These are phyloP conservation scores for Potamilus streckersoni DNA, from an alignment of 1,140 invertebrate species.

Conservation along the genomic window DNA sequence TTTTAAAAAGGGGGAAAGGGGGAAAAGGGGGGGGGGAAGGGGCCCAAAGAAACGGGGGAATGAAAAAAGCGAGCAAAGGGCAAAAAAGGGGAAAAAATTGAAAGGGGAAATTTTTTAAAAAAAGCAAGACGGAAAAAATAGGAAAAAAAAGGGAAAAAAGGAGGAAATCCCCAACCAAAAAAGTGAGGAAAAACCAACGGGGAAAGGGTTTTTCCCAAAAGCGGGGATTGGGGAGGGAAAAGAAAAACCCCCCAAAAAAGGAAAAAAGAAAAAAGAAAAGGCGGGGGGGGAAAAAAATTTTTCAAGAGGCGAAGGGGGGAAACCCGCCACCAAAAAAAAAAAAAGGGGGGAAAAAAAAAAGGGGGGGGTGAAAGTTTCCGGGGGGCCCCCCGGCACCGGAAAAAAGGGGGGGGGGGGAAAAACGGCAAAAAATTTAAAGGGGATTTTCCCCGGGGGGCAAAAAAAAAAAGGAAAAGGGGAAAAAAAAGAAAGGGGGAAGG, in stretches of 20 bases:
- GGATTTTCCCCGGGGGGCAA: neutral
- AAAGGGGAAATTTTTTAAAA: neutral
- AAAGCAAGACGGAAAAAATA: neutral
- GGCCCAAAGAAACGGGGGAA: too few species aligned
- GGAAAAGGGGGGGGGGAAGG: slow-evolving; percentile 2
- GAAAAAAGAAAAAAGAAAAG: too few species aligned
- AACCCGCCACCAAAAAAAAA: too few species aligned
- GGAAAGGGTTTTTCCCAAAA: neutral
- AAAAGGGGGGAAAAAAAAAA: slow-evolving; percentile 1
- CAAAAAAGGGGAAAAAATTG: neutral
- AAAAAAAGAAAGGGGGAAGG: neutral
- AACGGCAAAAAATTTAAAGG: neutral
- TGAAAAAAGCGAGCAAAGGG: neutral
- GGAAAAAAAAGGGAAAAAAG: neutral
- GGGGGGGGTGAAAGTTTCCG: neutral
- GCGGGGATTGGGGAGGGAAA: neutral
- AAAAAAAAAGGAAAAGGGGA: neutral
- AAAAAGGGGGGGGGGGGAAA: too few species aligned
- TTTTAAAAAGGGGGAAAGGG: neutral
- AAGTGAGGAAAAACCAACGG: too few species aligned
- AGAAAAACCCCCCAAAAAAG: neutral
- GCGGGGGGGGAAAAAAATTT: neutral
- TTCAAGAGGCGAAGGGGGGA: neutral
- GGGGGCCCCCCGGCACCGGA: neutral
- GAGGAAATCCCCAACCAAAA: too few species aligned